Base-by-base conservation (phyloP, 2,797 vertebrate species). In the Ambastaia sidthimunki region DNA sequence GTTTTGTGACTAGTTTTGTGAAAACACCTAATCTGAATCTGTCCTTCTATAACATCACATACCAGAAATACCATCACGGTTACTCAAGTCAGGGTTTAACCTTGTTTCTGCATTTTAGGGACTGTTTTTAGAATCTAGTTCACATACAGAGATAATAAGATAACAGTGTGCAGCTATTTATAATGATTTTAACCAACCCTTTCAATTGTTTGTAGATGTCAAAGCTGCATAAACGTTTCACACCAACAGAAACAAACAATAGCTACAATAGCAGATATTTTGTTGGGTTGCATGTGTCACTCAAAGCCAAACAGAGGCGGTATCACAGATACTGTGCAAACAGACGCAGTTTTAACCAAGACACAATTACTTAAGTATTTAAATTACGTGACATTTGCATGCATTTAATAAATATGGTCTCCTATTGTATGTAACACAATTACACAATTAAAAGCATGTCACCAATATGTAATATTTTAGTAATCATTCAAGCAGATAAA, bases 121-220 rank as follows among this genome's bases (percentile, higher is more conserved):
- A 18, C n/a, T 60, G n/a, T 48, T 44, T 67, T 72, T 71, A 74
- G 13, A 63, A 28, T 41, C 5, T 3, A 72, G 15, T 69, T 78
- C 31, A 63, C 21, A 48, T 69, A 16, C 41, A 34, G 55, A 37
- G 59, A 52, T 71, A 3, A 34, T 28, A 59, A 23, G 55, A 59
- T 59, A 59, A 59, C 12, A 15, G 55, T 44, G 13, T 47, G 7
- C n/a, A 52, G 19, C 3, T 47, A 18, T 37, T 11, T 25, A 6
- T 21, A 60, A 59, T 18, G 23, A 15, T 76, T 44, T 12, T 6
- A 21, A 60, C 16, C 3, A 55, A 11, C 11, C 15, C 19, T 2
- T 65, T 3, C 6, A 66, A 66, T 12, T 65, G 15, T 25, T 19
- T 4, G 13, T 23, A 13, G n/a, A 41, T 1, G 1, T 66, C 18